These are phyloP conservation scores for Cepaea nemoralis DNA, from an alignment of 1,140 invertebrate species.

Conservation along the genomic window DNA sequence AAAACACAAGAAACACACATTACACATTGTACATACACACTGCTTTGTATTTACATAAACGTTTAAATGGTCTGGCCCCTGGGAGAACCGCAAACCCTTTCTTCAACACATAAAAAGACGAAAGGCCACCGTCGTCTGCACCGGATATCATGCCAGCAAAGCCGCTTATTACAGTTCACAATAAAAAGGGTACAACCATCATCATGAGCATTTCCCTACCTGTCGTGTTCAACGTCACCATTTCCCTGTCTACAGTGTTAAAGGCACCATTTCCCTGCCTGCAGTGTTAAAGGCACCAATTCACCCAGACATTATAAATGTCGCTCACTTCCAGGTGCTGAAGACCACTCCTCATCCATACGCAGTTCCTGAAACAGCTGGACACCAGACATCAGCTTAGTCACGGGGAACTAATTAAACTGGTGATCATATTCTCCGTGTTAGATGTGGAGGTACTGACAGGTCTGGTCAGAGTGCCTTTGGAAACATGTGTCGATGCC, in stretches of 20 bases:
- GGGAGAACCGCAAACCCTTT: too few species aligned
- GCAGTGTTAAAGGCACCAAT: too few species aligned
- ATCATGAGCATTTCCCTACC: slow-evolving; percentile 84
- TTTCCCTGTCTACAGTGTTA: too few species aligned
- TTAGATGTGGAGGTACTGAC: slow-evolving; percentile 99
- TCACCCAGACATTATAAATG: slow-evolving; percentile 96
- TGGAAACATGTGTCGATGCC: slow-evolving; percentile 99
- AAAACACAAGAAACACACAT: too few species aligned
- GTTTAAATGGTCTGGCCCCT: too few species aligned
- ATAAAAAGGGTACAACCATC: slow-evolving; percentile 90
- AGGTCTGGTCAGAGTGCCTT: slow-evolving; percentile 99
- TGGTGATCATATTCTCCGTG: slow-evolving; percentile 99
- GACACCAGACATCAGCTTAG: slow-evolving; percentile 99
- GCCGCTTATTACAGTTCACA: slow-evolving; percentile 93
- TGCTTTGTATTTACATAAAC: too few species aligned
- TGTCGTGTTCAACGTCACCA: too few species aligned
- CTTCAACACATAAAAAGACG: too few species aligned
- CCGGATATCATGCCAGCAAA: too few species aligned
- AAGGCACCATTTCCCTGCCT: too few species aligned
- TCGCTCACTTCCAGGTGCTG: slow-evolving; percentile 95
- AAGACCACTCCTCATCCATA: slow-evolving; percentile 97
- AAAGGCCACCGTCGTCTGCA: too few species aligned
- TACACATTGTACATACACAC: too few species aligned
- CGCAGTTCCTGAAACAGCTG: slow-evolving; percentile 96
- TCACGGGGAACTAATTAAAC: slow-evolving; percentile 99